Conservation (phyloP, 1,140 invertebrate genomes). For the Diachasma alloeum region DNA sequence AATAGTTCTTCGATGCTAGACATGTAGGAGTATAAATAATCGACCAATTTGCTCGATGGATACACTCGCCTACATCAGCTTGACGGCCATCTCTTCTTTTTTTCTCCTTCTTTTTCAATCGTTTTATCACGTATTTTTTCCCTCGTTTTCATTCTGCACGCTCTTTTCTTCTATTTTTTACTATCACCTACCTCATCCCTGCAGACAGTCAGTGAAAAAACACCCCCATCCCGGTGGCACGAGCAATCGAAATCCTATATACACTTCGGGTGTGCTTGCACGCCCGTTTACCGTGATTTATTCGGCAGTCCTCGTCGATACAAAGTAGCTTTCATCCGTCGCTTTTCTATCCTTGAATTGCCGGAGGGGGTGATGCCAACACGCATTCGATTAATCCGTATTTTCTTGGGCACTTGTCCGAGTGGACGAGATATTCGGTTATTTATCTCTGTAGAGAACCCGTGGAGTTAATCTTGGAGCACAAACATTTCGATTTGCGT, state of each 20-base stretch:
- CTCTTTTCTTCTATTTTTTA: neutral
- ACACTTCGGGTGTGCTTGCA: neutral
- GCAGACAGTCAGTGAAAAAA: conserved; percentile 27
- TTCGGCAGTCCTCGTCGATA: conserved; percentile 30
- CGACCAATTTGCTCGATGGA: conserved; percentile 50
- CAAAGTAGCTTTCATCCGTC: conserved; percentile 33
- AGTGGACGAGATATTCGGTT: neutral
- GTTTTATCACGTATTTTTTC: neutral
- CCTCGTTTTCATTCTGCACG: neutral
- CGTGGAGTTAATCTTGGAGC: no score
- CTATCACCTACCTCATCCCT: neutral
- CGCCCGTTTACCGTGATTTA: conserved; percentile 34
- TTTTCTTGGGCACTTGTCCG: neutral
- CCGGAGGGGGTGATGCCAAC: neutral
- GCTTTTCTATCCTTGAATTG: neutral
- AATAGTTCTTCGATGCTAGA: neutral
- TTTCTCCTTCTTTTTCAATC: neutral
- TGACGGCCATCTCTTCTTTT: neutral
- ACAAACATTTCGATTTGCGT: no score
- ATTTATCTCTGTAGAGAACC: neutral
- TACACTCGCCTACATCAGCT: conserved; percentile 28
- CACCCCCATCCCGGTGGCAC: neutral
- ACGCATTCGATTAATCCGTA: conserved; percentile 30
- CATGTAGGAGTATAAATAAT: conserved; percentile 50
- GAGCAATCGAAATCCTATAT: conserved; percentile 27